Evolutionary conservation across 2,888 invertebrate species (phyloP).

Genomic region (Anaspis maculata): DNA sequence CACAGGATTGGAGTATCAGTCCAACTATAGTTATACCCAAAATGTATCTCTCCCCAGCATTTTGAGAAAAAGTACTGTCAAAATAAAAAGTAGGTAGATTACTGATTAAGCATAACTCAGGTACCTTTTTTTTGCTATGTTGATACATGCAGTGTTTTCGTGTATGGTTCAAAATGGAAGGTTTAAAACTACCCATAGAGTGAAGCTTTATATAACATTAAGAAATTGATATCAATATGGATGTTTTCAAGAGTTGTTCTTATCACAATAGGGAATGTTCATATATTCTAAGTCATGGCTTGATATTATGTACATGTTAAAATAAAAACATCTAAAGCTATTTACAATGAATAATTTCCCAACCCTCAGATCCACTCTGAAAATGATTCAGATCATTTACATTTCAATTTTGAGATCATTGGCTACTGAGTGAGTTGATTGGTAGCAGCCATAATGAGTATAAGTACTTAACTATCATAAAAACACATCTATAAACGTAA

Average conservation of each 20-base stretch:
- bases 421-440: no score
- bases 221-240: no score
- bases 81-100: conserved; percentile 21
- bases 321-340: conserved; percentile 31
- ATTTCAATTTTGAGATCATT: conserved; percentile 16
- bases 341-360: conserved; percentile 30
- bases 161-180: no score
- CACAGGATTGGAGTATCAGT: conserved; percentile 10
- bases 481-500: conserved; percentile 25
- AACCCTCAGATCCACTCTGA: conserved; percentile 23
- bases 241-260: conserved; percentile 19
- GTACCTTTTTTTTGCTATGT: conserved; percentile 33
- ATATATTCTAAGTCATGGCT: conserved; percentile 35
- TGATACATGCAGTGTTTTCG: no score
- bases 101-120: conserved; percentile 41
- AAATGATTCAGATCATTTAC: conserved; percentile 33
- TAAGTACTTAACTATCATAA: conserved; percentile 9
- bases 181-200: no score
- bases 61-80: conserved; percentile 18
- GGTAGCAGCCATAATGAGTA: conserved; percentile 7
- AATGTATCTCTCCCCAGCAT: conserved; percentile 4
- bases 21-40: conserved; percentile 11
- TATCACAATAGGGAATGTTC: conserved; percentile 30
- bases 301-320: conserved; percentile 32
- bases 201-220: no score